Percentiles rank a stretch among this genome's conserved stretches.
phyloP scores from a whole-genome alignment of 2,797 vertebrate species.

The Pseudochirops corinnae region DNA sequence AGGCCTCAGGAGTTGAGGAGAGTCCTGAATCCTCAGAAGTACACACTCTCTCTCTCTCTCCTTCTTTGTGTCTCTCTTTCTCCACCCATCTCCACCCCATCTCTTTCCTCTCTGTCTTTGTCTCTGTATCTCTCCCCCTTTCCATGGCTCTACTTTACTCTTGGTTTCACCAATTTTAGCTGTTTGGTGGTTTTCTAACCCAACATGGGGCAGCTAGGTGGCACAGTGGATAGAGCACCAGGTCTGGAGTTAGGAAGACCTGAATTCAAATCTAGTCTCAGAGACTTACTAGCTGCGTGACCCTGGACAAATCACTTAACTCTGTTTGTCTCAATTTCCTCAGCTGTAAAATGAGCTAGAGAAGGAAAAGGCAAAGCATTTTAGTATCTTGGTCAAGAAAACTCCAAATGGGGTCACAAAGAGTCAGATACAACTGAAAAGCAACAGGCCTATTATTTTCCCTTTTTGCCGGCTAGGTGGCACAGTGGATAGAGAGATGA shows the following conservation, averaged over 20 bases:
- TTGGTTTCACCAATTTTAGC: background rate
- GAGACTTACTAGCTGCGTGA: background rate
- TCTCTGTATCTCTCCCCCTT: background rate
- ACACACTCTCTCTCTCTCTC: background rate
- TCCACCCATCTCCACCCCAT: background rate
- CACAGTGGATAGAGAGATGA: background rate
- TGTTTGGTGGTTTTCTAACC: background rate
- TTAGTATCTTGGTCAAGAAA: background rate
- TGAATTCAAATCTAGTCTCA: background rate
- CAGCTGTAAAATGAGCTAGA: background rate
- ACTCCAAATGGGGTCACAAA: background rate
- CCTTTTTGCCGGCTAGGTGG: background rate
- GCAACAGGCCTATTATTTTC: background rate
- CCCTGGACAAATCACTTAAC: background rate
- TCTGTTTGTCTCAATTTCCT: background rate
- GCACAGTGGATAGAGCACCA: background rate
- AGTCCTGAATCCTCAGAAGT: background rate
- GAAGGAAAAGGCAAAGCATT: background rate
- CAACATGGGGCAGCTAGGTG: background rate
- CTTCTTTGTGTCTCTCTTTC: too few species aligned
- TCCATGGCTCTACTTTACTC: background rate
- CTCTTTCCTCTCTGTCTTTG: background rate
- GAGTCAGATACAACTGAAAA: too few species aligned
- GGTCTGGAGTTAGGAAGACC: background rate
- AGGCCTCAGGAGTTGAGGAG: background rate